Conservation (phyloP, 2,888 invertebrate genomes). For the Encarsia formosa region DNA sequence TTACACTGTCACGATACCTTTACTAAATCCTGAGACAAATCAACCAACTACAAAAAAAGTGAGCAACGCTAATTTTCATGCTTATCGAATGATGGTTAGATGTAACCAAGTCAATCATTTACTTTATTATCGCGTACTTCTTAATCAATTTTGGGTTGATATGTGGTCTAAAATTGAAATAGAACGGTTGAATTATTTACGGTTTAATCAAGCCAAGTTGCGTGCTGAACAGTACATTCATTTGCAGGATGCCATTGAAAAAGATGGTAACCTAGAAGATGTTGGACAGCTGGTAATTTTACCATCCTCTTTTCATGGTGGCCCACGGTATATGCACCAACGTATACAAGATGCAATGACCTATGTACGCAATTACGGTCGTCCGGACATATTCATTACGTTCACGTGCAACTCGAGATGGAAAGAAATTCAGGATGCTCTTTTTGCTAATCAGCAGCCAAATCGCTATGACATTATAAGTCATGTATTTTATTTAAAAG, state of each 20-base stretch:
- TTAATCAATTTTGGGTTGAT: neutral
- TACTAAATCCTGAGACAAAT: too few species aligned
- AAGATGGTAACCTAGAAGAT: neutral
- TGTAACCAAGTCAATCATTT: too few species aligned
- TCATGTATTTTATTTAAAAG: neutral
- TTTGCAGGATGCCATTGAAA: neutral
- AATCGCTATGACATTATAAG: neutral
- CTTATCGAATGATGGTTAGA: too few species aligned
- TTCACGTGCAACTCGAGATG: conserved; percentile 1
- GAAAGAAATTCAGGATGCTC: neutral
- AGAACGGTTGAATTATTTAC: neutral
- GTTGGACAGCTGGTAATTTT: neutral
- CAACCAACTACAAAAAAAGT: too few species aligned
- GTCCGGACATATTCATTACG: conserved; percentile 1
- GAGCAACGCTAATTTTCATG: too few species aligned
- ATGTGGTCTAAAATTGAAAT: neutral
- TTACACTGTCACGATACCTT: too few species aligned
- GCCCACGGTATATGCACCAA: conserved; percentile 1
- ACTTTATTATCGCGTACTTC: too few species aligned
- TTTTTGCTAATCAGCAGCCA: neutral
- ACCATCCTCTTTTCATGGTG: conserved; percentile 1
- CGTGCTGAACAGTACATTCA: neutral
- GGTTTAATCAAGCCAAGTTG: neutral
- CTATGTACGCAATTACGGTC: neutral
- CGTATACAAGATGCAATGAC: neutral